Evolutionary conservation across 2,888 invertebrate genomes (phyloP).

Genomic region (Agelastica alni): DNA sequence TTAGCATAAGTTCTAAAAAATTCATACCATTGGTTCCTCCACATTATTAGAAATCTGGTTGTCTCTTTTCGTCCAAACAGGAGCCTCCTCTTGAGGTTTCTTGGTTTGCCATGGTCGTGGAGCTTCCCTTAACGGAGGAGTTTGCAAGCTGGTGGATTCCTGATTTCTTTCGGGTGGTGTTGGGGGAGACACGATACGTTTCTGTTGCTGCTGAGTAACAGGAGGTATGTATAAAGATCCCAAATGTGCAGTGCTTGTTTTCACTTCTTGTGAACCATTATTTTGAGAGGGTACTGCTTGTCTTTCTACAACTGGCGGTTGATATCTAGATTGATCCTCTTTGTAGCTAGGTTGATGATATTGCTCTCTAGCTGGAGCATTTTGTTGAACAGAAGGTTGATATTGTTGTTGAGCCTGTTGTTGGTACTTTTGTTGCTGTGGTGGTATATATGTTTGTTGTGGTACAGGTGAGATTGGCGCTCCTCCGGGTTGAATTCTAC

Average conservation of each 20-base stretch:
- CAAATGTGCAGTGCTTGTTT: constrained; percentile 52
- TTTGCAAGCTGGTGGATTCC: constrained; percentile 52
- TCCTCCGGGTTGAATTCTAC: constrained; percentile 55
- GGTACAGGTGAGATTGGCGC: constrained; percentile 38
- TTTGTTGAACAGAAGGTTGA: constrained; percentile 32
- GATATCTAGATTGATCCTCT: constrained; percentile 44
- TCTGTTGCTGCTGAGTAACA: constrained; percentile 41
- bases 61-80: constrained; percentile 58
- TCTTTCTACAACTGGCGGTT: constrained; percentile 43
- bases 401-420: constrained; percentile 21
- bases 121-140: constrained; percentile 61
- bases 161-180: constrained; percentile 42
- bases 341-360: constrained; percentile 31
- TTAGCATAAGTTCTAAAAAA: no score
- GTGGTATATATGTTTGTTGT: constrained; percentile 32
- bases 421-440: constrained; percentile 26
- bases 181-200: constrained; percentile 39
- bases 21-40: constrained; percentile 15
- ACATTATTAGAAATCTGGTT: constrained; percentile 29
- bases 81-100: constrained; percentile 57
- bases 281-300: constrained; percentile 31
- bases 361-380: constrained; percentile 27
- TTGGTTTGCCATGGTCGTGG: constrained; percentile 64
- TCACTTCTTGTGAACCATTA: constrained; percentile 35
- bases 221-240: constrained; percentile 64